Base-by-base conservation (phyloP, 2,113 vertebrate species). In the Alosa alosa region DNA sequence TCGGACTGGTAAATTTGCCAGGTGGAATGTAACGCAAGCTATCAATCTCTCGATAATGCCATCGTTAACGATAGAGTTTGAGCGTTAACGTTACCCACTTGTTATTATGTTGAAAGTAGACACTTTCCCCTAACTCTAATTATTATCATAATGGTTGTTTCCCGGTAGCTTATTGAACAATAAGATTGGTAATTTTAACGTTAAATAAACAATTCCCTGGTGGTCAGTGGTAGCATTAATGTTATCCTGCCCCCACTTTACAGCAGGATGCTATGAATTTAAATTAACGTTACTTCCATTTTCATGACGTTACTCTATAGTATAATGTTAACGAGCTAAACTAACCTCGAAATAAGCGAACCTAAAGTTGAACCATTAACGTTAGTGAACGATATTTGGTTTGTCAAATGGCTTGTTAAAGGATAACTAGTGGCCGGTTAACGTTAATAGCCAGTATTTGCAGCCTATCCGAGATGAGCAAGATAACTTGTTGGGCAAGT, bases 1-100 rank as follows among this genome's bases (percentile, higher is more conserved):
- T 78, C 72, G 31, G 11, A 36, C 72, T 78, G 72, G 72, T 78
- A 5, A 78, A 78, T 78, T 78, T 78, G 72, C 72, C 72, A 78
- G 72, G 72, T 78, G 72, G 72, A 78, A 78, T 78, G 72, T n/a
- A 25, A 57, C 4, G 15, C 4, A 2, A 39, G 72, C 36, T 36
- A 78, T 25, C 31, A 41, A 13, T 17, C 31, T 17, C 31, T 39
- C 25, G 13, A 39, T 15, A 41, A 36, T 78, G 15, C 4, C 11
- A 13, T 78, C 11, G 13, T 15, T 31, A 36, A 44, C 41, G 41
- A 44, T 44, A 44, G 41, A 44, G 41, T 44, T 44, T 44, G 2
- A 0, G 10, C 7, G 39, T 11, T 11, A 13, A 78, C 72, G 11
- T 78, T 39, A 17, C 13, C 3, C 36, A 78, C 13, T 36, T 39